phyloP scores from a whole-genome alignment of 2,113 vertebrate genomes.

The Labeo rohita region DNA sequence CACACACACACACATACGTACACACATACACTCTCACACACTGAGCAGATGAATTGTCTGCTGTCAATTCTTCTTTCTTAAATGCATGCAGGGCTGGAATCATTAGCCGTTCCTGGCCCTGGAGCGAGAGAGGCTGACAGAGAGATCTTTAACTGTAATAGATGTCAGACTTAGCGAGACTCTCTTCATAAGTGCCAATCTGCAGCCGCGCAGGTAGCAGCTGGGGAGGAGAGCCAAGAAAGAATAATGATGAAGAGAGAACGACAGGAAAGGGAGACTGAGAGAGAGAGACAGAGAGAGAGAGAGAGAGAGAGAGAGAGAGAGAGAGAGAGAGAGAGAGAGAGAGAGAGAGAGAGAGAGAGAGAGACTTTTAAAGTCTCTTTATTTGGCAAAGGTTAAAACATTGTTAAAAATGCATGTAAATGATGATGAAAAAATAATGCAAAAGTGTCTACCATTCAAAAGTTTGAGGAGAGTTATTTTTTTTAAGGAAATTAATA shows the following conservation, averaged over 20 bases:
- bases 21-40: constrained; percentile 48
- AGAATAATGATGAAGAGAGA: constrained; percentile 57
- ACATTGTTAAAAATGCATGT: background rate
- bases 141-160: constrained; percentile 72
- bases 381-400: background rate
- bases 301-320: background rate
- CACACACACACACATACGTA: constrained; percentile 3
- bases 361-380: constrained; percentile 7
- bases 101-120: constrained; percentile 70
- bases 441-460: background rate
- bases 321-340: background rate
- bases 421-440: background rate
- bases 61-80: constrained; percentile 68
- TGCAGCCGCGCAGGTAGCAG: constrained; percentile 57
- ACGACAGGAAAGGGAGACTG: background rate
- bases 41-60: constrained; percentile 68
- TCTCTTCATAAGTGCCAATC: constrained; percentile 66
- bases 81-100: constrained; percentile 64
- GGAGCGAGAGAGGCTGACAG: constrained; percentile 60
- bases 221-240: constrained; percentile 53
- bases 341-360: background rate
- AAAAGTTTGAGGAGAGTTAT: background rate
- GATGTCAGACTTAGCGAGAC: constrained; percentile 69
- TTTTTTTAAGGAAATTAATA: background rate
- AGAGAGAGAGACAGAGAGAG: background rate